These are phyloP conservation scores for Paedocypris micromegethes DNA, from an alignment of 2,797 vertebrate species.

Conservation along the genomic window DNA sequence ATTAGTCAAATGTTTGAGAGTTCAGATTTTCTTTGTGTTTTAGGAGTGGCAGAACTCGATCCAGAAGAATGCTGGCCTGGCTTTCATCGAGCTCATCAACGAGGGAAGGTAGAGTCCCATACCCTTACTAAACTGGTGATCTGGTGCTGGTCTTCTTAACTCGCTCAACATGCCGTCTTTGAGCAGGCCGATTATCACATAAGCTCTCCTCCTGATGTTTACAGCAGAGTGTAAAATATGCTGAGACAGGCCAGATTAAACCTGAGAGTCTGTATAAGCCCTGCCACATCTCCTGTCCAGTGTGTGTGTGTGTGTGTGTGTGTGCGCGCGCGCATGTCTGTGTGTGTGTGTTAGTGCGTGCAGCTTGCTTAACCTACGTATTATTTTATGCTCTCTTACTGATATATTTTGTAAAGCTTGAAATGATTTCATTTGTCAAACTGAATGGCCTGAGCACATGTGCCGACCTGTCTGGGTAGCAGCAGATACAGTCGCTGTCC, in stretches of 20 bases:
- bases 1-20: conserved; percentile 22
- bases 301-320: neutral
- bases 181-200: conserved; percentile 38
- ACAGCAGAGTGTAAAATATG: conserved; percentile 2
- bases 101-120: conserved; percentile 85
- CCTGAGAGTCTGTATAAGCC: neutral
- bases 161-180: conserved; percentile 15
- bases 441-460: conserved; percentile 79
- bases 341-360: conserved; percentile 16
- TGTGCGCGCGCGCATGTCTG: neutral
- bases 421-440: conserved; percentile 43
- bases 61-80: conserved; percentile 97
- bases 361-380: conserved; percentile 35
- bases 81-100: conserved; percentile 98
- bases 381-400: neutral
- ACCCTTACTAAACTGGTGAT: conserved; percentile 20
- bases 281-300: neutral
- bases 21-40: conserved; percentile 46
- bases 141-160: conserved; percentile 4
- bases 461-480: conserved; percentile 86
- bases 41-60: conserved; percentile 99
- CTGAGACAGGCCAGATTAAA: conserved; percentile 3
- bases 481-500: conserved; percentile 68
- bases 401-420: neutral
- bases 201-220: conserved; percentile 34